phyloP scores from a whole-genome alignment of 2,113 vertebrate genomes.

The Astatoreochromis straeleni region DNA sequence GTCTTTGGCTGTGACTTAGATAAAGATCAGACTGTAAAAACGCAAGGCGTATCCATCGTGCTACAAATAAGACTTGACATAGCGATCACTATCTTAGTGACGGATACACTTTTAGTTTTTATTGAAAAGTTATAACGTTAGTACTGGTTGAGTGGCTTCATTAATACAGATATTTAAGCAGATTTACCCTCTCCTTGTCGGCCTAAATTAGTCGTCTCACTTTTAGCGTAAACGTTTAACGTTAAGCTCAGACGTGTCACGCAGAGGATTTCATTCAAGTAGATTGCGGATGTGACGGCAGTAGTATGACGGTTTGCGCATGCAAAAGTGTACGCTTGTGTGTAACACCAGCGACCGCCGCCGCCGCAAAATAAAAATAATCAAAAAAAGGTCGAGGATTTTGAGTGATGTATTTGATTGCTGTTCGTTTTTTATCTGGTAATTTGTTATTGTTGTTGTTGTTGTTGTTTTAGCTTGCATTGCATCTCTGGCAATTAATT shows the following conservation, averaged over 20 bases:
- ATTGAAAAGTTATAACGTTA: background rate
- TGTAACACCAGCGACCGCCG: rapidly evolving
- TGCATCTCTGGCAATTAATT: background rate
- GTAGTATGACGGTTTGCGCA: rapidly evolving
- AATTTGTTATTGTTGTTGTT: background rate
- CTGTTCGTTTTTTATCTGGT: background rate
- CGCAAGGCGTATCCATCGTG: background rate
- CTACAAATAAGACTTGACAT: background rate
- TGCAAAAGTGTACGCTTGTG: background rate
- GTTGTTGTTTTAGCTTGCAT: background rate
- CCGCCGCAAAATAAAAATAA: background rate
- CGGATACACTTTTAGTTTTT: background rate
- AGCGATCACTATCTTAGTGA: background rate
- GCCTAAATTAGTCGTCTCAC: background rate
- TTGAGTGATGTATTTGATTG: background rate
- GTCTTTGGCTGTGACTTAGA: background rate
- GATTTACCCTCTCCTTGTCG: background rate
- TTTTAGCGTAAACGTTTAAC: background rate
- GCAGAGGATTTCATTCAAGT: conserved; percentile 29
- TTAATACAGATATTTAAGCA: background rate
- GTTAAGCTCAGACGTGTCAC: background rate
- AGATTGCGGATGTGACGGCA: conserved; percentile 25
- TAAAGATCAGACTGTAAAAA: background rate
- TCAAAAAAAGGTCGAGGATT: too few relatives aligned
- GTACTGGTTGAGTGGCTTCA: too few relatives aligned